Evolutionary conservation across 2,888 invertebrate genomes (phyloP).

Genomic region (Raillietiella orientalis): DNA sequence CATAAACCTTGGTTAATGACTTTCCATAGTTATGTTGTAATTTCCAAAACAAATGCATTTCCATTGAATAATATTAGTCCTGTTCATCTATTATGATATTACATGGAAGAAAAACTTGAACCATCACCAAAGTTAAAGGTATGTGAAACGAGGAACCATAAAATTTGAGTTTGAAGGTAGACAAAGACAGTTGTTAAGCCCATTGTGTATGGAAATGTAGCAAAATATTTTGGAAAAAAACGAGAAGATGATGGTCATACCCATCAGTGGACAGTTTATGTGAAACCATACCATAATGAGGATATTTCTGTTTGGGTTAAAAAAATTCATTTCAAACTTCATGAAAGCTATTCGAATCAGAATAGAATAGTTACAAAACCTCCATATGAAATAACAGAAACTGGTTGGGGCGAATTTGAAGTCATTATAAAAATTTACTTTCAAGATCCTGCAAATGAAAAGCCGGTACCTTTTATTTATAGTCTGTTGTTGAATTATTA

Average conservation of each 20-base stretch:
- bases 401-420: slow-evolving; percentile 99
- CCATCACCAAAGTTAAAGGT: too few species aligned
- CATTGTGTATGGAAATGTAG: slow-evolving; percentile 81
- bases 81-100: too few species aligned
- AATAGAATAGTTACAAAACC: slow-evolving; percentile 76
- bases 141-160: too few species aligned
- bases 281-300: slow-evolving; percentile 68
- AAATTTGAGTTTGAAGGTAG: too few species aligned
- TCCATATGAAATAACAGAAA: slow-evolving; percentile 88
- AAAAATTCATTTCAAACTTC: slow-evolving; percentile 84
- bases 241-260: slow-evolving; percentile 93
- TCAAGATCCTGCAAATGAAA: slow-evolving; percentile 59
- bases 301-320: slow-evolving; percentile 82
- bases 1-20: too few species aligned
- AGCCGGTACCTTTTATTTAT: slow-evolving; percentile 30
- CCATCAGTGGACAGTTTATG: slow-evolving; percentile 92
- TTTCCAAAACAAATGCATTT: too few species aligned
- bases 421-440: slow-evolving; percentile 92
- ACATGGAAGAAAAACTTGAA: too few species aligned
- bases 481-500: background rate
- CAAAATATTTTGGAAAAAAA: slow-evolving; percentile 81
- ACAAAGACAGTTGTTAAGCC: slow-evolving; percentile 49
- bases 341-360: slow-evolving; percentile 83
- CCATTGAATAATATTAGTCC: too few species aligned
- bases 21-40: too few species aligned